Evolutionary conservation across 2,113 vertebrate genomes (phyloP).

Genomic region (Puma concolor): DNA sequence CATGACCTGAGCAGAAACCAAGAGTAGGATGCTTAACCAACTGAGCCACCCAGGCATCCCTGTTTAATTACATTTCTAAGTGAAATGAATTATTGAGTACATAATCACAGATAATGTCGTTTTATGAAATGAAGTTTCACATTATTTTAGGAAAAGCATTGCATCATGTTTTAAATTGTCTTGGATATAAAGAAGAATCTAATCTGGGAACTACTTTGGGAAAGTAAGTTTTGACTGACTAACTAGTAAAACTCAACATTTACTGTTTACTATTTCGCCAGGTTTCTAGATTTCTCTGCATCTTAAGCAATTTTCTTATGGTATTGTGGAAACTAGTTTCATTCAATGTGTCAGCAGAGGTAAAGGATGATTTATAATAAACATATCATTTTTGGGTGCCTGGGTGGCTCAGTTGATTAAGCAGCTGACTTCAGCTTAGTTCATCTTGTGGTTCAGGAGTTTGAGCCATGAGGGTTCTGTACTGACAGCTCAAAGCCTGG

Average conservation of each 20-base stretch:
- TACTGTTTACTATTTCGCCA: background rate
- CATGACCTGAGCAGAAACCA: too few species aligned
- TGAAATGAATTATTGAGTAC: background rate
- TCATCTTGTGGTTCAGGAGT: too few species aligned
- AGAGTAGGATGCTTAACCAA: too few species aligned
- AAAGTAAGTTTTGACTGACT: background rate
- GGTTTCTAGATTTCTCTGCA: background rate
- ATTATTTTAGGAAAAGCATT: constrained; percentile 12
- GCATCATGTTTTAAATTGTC: background rate
- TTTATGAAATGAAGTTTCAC: background rate
- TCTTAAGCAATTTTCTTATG: background rate
- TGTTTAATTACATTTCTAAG: too few species aligned
- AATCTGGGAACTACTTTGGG: background rate
- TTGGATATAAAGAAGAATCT: background rate
- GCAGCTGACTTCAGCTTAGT: too few species aligned
- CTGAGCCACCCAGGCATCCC: too few species aligned
- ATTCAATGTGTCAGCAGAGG: background rate
- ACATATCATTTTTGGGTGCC: background rate
- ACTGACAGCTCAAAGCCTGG: too few species aligned
- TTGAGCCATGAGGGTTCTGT: too few species aligned
- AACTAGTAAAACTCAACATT: background rate
- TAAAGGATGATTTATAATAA: background rate
- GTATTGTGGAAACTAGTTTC: background rate
- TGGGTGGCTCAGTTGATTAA: too few species aligned
- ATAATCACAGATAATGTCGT: background rate